These are phyloP conservation scores for Potamilus streckersoni DNA, from an alignment of 1,140 invertebrate genomes.

Conservation along the genomic window DNA sequence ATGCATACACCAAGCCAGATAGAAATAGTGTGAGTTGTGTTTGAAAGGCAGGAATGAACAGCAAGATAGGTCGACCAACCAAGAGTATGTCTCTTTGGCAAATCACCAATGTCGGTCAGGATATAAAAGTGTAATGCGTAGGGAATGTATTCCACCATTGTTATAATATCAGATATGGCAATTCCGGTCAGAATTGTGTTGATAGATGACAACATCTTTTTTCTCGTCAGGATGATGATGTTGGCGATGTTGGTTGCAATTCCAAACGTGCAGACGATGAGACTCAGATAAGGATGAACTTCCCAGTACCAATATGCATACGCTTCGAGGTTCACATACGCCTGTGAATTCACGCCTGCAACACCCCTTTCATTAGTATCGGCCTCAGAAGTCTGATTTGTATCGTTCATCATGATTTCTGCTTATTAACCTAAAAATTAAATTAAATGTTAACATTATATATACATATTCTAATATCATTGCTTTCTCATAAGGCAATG, in stretches of 20 bases:
- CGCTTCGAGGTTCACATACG: conserved; percentile 9
- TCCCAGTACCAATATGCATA: conserved; percentile 62
- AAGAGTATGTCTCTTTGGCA: conserved; percentile 39
- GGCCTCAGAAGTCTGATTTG: too few relatives aligned
- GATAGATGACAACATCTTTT: conserved; percentile 85
- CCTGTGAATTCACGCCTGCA: not conserved
- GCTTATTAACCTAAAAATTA: too few relatives aligned
- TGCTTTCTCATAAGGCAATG: too few relatives aligned
- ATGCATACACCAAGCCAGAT: conserved; percentile 93
- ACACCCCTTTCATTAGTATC: too few relatives aligned
- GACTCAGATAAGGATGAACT: conserved; percentile 78
- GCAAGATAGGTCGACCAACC: conserved; percentile 56
- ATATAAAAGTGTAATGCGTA: conserved; percentile 76
- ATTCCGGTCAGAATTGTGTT: conserved; percentile 87
- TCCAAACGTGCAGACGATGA: conserved; percentile 87
- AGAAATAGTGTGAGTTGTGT: conserved; percentile 90
- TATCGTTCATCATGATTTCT: too few relatives aligned
- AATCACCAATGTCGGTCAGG: conserved; percentile 19
- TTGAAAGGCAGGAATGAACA: conserved; percentile 73
- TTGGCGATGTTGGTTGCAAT: conserved; percentile 89
- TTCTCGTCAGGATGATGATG: conserved; percentile 87
- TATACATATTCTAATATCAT: too few relatives aligned
- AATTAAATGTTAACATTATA: too few relatives aligned
- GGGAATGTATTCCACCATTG: conserved; percentile 88
- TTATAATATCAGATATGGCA: conserved; percentile 85